phyloP scores from a whole-genome alignment of 53 echinoderm and acorn worm genomes.

The Arbacia lixula region DNA sequence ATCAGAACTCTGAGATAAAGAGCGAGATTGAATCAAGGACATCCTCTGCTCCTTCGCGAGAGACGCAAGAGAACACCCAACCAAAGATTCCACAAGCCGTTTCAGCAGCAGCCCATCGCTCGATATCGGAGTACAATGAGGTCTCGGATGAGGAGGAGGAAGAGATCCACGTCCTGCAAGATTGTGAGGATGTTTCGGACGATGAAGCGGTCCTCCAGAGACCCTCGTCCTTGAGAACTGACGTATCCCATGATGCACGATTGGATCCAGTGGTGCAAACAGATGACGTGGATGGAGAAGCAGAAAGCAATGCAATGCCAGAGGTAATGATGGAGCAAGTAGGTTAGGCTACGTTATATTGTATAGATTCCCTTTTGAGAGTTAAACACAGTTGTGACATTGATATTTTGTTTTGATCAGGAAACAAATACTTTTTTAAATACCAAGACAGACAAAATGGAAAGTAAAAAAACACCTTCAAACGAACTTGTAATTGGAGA shows the following conservation, averaged over 20 bases:
- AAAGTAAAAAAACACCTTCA: too few species aligned
- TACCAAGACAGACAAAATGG: too few species aligned
- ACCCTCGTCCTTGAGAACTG: slow-evolving; percentile 28
- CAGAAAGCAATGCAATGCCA: background rate
- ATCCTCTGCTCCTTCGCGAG: background rate
- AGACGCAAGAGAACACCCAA: background rate
- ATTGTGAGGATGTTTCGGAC: slow-evolving; percentile 38
- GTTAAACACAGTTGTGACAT: too few species aligned
- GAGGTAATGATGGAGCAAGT: too few species aligned
- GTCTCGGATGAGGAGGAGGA: slow-evolving; percentile 17
- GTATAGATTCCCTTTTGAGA: too few species aligned
- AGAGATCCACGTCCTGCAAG: slow-evolving; percentile 18
- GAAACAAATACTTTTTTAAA: too few species aligned
- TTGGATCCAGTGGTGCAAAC: background rate
- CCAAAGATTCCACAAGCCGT: background rate
- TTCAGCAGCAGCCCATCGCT: background rate
- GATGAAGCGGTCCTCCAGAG: slow-evolving; percentile 9
- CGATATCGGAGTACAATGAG: background rate
- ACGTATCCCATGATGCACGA: background rate
- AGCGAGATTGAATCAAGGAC: background rate
- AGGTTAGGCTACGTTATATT: too few species aligned
- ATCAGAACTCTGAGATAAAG: background rate
- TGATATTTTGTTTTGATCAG: too few species aligned
- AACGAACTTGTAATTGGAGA: too few species aligned
- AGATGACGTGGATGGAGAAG: slow-evolving; percentile 14